These are phyloP conservation scores for Heteronetta atricapilla DNA, from an alignment of 2,113 vertebrate species.

Conservation along the genomic window DNA sequence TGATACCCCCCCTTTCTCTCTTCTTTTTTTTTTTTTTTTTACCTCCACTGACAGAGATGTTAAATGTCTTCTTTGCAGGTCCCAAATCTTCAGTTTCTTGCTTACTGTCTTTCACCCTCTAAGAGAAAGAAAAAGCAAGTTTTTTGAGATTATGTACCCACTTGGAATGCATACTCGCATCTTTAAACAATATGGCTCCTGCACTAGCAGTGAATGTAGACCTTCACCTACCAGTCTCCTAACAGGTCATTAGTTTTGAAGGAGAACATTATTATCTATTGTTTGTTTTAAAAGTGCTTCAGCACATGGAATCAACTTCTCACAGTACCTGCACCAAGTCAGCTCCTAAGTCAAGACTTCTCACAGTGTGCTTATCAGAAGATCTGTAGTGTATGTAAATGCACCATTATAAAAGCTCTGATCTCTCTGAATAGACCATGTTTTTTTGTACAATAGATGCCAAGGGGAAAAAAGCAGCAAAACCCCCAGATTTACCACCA, in stretches of 20 bases:
- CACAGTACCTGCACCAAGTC: not conserved
- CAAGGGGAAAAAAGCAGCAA: not conserved
- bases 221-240: not conserved
- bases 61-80: constrained; percentile 74
- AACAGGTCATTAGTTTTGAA: not conserved
- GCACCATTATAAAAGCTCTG: not conserved
- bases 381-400: not conserved
- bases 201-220: not conserved
- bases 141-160: not conserved
- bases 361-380: not conserved
- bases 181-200: not conserved
- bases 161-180: not conserved
- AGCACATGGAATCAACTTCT: not conserved
- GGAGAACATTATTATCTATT: not conserved
- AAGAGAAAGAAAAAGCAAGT: not conserved
- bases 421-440: not conserved
- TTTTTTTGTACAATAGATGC: not conserved
- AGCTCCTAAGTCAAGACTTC: not conserved
- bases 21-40: constrained; percentile 28
- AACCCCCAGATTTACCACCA: not conserved
- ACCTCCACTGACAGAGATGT: constrained; percentile 87
- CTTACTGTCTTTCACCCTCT: constrained; percentile 42
- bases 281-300: not conserved
- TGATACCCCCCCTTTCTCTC: not conserved
- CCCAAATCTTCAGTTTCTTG: constrained; percentile 52